Conservation (phyloP, 2,113 vertebrate genomes). For the human (Homo sapiens) region GRCh38 chr6:150546501-150547000, state of each 20-base stretch:
- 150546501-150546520: neutral
- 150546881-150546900: neutral
- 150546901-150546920: neutral
- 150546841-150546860: neutral
- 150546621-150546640: neutral
- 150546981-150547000: neutral
- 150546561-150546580: neutral
- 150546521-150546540: neutral
- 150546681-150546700: neutral
- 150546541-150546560: neutral
- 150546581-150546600: neutral
- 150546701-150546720: neutral
- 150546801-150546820: slow-evolving; percentile 70
- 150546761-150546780: slow-evolving; percentile 64
- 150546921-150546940: neutral
- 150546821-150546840: slow-evolving; percentile 70
- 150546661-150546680: neutral
- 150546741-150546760: slow-evolving; percentile 67
- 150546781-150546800: slow-evolving; percentile 72
- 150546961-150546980: neutral
- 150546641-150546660: too few species aligned
- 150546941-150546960: neutral
- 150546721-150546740: slow-evolving; percentile 63
- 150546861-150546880: slow-evolving; percentile 31
- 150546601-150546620: neutral